phyloP scores from a whole-genome alignment of 2,888 invertebrate species.

The Acrocyrtus sp. region DNA sequence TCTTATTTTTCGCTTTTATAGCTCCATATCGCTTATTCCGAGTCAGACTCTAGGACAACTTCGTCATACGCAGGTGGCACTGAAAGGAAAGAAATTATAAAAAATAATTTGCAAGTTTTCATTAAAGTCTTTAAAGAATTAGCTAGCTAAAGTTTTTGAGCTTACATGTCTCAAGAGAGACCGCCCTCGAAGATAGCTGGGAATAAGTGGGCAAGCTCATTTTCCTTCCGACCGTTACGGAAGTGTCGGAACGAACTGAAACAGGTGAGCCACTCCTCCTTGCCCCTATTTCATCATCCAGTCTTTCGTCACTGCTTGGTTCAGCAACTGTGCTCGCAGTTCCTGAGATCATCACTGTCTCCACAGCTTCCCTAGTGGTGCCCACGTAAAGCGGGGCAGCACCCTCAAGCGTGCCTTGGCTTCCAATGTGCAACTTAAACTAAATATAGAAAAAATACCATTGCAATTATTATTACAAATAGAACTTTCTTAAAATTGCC shows the following conservation, averaged over 20 bases:
- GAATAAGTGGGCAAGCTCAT: conserved; percentile 44
- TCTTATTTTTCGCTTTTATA: not conserved
- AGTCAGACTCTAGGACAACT: conserved; percentile 43
- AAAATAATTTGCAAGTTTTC: not conserved
- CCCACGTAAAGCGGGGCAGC: conserved; percentile 29
- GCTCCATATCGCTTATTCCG: conserved; percentile 20
- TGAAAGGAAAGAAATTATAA: not conserved
- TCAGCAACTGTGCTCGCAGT: conserved; percentile 24
- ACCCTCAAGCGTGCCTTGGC: conserved; percentile 37
- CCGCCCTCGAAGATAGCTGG: conserved; percentile 28
- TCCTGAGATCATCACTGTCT: conserved; percentile 31
- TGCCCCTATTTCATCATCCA: conserved; percentile 5
- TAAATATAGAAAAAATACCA: not conserved
- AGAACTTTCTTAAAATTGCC: no score
- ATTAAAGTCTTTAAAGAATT: not conserved
- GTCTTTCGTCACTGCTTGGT: conserved; percentile 18
- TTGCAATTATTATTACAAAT: not conserved
- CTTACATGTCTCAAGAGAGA: conserved; percentile 39
- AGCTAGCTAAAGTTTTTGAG: no score
- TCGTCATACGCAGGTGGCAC: conserved; percentile 42
- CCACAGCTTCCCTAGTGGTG: conserved; percentile 29
- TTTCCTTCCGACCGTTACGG: conserved; percentile 35
- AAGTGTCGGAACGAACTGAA: conserved; percentile 39
- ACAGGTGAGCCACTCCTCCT: conserved; percentile 35
- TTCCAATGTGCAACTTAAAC: conserved; percentile 40